Conservation (phyloP, 1,140 invertebrate species). For the Danaus plexippus region DNA sequence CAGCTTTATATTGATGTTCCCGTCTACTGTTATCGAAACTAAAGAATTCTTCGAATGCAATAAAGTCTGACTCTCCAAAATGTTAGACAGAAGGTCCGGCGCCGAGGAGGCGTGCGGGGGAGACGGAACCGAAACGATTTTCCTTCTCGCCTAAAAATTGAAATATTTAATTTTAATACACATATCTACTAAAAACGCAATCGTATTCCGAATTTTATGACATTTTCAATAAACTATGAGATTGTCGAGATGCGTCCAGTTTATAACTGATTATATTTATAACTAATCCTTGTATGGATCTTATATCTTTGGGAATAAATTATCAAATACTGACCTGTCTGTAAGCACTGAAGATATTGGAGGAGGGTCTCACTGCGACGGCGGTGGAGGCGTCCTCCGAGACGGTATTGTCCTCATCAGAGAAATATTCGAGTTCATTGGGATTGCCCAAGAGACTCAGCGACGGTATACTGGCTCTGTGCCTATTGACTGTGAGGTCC, state of each 20-base stretch:
- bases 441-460: slow-evolving; percentile 74
- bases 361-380: slow-evolving; percentile 59
- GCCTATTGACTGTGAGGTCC: slow-evolving; percentile 44
- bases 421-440: slow-evolving; percentile 78
- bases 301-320: background rate
- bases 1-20: slow-evolving; percentile 68
- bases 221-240: no score
- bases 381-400: slow-evolving; percentile 47
- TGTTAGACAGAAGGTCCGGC: slow-evolving; percentile 76
- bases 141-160: slow-evolving; percentile 55
- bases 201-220: no score
- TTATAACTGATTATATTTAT: no score
- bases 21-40: slow-evolving; percentile 75
- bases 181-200: no score
- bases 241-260: no score
- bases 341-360: slow-evolving; percentile 49
- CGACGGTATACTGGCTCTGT: slow-evolving; percentile 34
- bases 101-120: slow-evolving; percentile 39
- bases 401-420: slow-evolving; percentile 57
- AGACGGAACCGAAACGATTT: slow-evolving; percentile 63
- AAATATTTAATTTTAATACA: background rate
- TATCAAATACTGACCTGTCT: slow-evolving; percentile 41
- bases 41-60: slow-evolving; percentile 78
- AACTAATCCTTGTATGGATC: no score
- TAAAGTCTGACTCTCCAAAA: slow-evolving; percentile 82